A percentile compares a stretch with the other conserved stretches of the same genome.
These are phyloP conservation scores for Creontiades dilutus DNA, from an alignment of 2,888 invertebrate species.

Conservation along the genomic window DNA sequence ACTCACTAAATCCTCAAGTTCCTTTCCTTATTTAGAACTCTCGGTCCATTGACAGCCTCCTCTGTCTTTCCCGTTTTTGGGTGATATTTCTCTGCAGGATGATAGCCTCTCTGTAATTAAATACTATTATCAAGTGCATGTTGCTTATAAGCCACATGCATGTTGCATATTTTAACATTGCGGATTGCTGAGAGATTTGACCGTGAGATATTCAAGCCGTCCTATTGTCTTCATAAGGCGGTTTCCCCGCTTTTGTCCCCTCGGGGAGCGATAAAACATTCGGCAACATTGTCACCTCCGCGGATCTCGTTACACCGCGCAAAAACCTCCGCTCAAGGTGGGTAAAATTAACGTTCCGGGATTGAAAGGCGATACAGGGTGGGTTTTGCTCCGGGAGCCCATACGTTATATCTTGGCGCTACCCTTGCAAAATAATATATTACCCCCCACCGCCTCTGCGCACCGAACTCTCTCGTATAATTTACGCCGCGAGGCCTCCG, in stretches of 20 bases:
- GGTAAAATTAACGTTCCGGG: constrained; percentile 47
- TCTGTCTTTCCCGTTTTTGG: too few relatives aligned
- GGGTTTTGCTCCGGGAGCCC: constrained; percentile 12
- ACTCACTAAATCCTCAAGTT: too few relatives aligned
- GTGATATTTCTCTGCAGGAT: too few relatives aligned
- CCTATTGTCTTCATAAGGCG: too few relatives aligned
- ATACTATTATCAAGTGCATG: too few relatives aligned
- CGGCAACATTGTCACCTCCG: not conserved
- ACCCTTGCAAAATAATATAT: constrained; percentile 46
- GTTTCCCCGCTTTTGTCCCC: not conserved
- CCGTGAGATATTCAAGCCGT: too few relatives aligned
- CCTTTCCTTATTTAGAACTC: too few relatives aligned
- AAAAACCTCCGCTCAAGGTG: constrained; percentile 23
- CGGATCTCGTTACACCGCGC: constrained; percentile 16
- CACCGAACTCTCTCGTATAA: constrained; percentile 58
- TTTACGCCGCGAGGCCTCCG: constrained; percentile 55
- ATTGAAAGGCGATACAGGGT: constrained; percentile 47
- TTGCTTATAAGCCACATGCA: too few relatives aligned
- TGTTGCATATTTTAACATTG: too few relatives aligned
- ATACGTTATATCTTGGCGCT: constrained; percentile 56
- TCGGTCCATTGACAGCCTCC: too few relatives aligned
- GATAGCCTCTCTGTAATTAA: too few relatives aligned
- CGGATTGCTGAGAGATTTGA: too few relatives aligned
- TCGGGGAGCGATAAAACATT: constrained; percentile 16
- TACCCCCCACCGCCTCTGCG: constrained; percentile 41